Conservation (phyloP, 2,113 vertebrate genomes). For the Patagioenas fasciata region DNA sequence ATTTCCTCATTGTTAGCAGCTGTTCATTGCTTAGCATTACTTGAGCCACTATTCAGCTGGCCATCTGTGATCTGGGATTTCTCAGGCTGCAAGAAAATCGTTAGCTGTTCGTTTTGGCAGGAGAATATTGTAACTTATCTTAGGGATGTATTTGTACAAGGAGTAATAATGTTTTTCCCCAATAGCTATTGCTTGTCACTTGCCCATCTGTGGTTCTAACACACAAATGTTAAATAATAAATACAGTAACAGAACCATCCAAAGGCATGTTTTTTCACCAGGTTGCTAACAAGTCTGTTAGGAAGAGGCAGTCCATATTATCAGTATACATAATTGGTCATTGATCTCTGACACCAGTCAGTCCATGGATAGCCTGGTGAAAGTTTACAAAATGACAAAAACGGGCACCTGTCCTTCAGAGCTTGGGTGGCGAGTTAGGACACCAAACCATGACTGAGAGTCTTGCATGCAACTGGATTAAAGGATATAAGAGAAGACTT, state of each 20-base stretch:
- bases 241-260: slow-evolving; percentile 6
- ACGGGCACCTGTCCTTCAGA: neutral
- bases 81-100: slow-evolving; percentile 48
- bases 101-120: slow-evolving; percentile 47
- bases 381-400: neutral
- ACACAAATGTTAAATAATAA: slow-evolving; percentile 34
- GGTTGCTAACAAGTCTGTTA: neutral
- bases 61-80: slow-evolving; percentile 49
- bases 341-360: neutral
- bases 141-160: slow-evolving; percentile 33
- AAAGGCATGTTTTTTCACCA: neutral
- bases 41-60: slow-evolving; percentile 51
- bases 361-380: neutral
- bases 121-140: slow-evolving; percentile 37
- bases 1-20: slow-evolving; percentile 67
- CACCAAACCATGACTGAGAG: neutral
- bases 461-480: neutral
- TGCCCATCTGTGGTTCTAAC: slow-evolving; percentile 32
- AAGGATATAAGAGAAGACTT: neutral
- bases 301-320: neutral
- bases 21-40: slow-evolving; percentile 52
- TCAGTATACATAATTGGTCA: neutral
- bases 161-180: slow-evolving; percentile 48
- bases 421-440: neutral
- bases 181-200: slow-evolving; percentile 40